Base-by-base conservation (phyloP, 1,140 invertebrate species). In the Luehdorfia chinensis region DNA sequence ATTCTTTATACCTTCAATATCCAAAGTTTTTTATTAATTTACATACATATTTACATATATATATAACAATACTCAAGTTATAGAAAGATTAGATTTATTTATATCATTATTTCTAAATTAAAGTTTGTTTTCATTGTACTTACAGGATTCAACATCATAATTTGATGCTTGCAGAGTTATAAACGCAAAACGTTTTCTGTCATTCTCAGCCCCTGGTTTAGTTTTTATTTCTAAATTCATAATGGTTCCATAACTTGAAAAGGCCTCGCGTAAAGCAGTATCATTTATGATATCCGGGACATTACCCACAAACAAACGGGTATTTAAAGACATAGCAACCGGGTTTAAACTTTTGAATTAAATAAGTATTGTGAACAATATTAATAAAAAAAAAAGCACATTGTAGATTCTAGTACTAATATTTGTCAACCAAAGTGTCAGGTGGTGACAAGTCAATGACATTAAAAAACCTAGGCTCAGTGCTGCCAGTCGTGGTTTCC, bases 231-330 rank as follows among this genome's bases (percentile, higher is more conserved):
- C 78, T 30, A 83, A 52, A 47, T 65, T 75, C 6, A 57, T 75
- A 46, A 85, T 63, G 41, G 76, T 51, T 37, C 78, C 81, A 46
- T 70, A 85, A 4, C 34, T 36, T 31, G 71, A 74, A 59, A 85
- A 83, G n/a, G 54, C 72, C 15, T 50, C 21, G 8, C 32, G 44
- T 36, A 85, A 34, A 9, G 66, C 61, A 37, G 59, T 55, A 53
- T 77, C 68, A 33, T 49, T 55, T 4, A 61, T 36, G 31, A 55
- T 66, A 13, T 71, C 62, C 9, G 81, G 81, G 19, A 85, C 43
- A 46, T 85, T 85, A 7, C 81, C 67, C 1, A 85, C 70, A 60
- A 85, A 85, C 44, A 84, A 65, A 18, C 80, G 75, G 14, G 69
- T 79, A 15, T 55, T 34, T 13, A 49, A 51, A 32, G 55, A 39